Percentiles rank a stretch among this genome's conserved stretches.
Conservation (phyloP, 2,113 vertebrate genomes). For the Perognathus longimembris region DNA sequence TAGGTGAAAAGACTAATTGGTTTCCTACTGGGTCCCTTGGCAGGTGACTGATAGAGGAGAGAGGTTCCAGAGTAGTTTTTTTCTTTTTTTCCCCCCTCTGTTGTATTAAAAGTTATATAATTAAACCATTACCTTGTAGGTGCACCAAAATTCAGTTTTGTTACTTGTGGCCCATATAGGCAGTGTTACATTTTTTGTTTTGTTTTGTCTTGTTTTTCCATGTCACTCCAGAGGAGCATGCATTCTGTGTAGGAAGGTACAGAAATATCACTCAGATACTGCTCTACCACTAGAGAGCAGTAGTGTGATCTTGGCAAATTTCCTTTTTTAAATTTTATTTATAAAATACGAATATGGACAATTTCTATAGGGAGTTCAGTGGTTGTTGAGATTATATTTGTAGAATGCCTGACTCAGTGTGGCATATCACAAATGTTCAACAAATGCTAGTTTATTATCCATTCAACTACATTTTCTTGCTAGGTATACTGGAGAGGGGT, state of each 20-base stretch:
- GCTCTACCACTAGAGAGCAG: not conserved
- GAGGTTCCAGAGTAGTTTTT: not conserved
- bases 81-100: not conserved
- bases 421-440: not conserved
- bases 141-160: constrained; percentile 9
- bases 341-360: constrained; percentile 9
- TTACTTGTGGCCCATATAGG: not conserved
- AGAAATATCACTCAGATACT: not conserved
- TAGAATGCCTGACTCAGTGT: not conserved
- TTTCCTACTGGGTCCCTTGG: not conserved
- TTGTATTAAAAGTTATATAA: not conserved
- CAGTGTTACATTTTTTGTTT: not conserved
- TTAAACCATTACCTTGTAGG: not conserved
- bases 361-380: not conserved
- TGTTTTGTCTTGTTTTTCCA: not conserved
- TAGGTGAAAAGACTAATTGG: not conserved
- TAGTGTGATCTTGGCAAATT: not conserved
- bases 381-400: not conserved
- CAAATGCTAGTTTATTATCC: constrained; percentile 20
- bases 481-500: not conserved
- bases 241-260: not conserved
- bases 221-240: not conserved
- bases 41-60: constrained; percentile 3
- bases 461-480: not conserved
- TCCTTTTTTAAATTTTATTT: not conserved